Evolutionary conservation across 1,140 invertebrate genomes (phyloP), one percentile per base, ranked within the genome.

Genomic region (Drosophila truncata): DNA sequence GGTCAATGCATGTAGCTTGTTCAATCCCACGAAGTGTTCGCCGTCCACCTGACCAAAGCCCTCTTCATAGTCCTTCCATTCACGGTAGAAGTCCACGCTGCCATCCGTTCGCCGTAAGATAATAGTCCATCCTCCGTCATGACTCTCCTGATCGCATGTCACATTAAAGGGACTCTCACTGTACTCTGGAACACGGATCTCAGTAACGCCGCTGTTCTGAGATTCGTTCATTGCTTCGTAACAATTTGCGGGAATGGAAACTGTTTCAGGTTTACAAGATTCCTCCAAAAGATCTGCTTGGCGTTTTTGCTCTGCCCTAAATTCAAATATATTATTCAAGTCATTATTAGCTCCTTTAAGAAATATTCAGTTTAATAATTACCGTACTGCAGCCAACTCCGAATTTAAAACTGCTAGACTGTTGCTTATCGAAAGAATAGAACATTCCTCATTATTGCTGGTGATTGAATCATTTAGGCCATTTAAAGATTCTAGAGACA

Each of bases 11-110:
- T 50, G 27, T 11, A 50, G 27, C 7, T 18, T 13, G 6, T 0
- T 11, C 27, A 50, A 13, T 14, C 49, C 49, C 11, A 50, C 49
- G 27, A 50, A 50, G 49, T 50, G 14, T 50, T 50, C 49, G 31
- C 1, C 0, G 6, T 50, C 6, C n/a, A 31, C 11, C 2, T 11
- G n/a, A 1, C 49, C 49, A 14, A 50, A 50, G 1, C 49, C 49
- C n/a, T 50, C n/a, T 7, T 50, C 6, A 27, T 50, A 50, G 27
- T 31, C 49, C n/a, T 50, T 31, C 49, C 49, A 50, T 8, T 31
- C 11, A 11, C 27, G 47, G 11, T 4, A 18, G n/a, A 50, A 50
- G n/a, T 31, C n/a, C 27, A 18, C 49, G 27, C 27, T 50, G n/a
- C 49, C 49, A 50, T 50, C 11, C 2, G 11, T 50, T 31, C 49